Base-by-base conservation (phyloP, 2,888 invertebrate species). In the Agrochola lychnidis region DNA sequence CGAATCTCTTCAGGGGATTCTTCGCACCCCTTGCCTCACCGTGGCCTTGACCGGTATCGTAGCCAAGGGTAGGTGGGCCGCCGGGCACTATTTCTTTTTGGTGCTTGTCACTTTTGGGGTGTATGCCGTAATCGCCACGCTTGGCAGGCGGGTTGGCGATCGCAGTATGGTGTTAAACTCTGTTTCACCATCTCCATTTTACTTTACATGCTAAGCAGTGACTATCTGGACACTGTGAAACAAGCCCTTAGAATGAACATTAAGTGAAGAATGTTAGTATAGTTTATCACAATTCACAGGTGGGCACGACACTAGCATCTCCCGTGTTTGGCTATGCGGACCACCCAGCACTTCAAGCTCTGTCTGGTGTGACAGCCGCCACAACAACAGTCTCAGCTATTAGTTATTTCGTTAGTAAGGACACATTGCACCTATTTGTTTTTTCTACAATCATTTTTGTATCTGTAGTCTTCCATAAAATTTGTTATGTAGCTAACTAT, bases 301-400 rank as follows among this genome's bases (percentile, higher is more conserved):
- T 99, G 73, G 99, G 99, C 61, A 97, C 98, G 1, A 98, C 99
- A 22, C 95, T 99, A 64, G 99, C 99, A 19, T 99, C 99, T 22
- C 99, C 99, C 1, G 98, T 99, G 61, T 99, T 99, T 94, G 97
- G 98, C 74, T 99, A 98, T 94, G 97, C 98, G 87, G 98, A 98
- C 89, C 99, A 99, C 94, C 97, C 98, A 2, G 95, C 97, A 36
- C 95, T 99, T 48, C 98, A 98, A 88, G 97, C 97, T 25, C 95
- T 99, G 45, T 99, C 98, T 97, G 98, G 98, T 89, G 90, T 98
- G 42, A 99, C 99, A n/a, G 99, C 98, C 42, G 96, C 97, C 12
- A 98, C 99, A 56, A 99, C 99, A 3, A 93, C 99, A 62, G 97
- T 98, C 19, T 99, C 99, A 36, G 99, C 98, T 25, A 89, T 98